Conservation (phyloP, 2,113 vertebrate species). For the Lepisosteus osseus region DNA sequence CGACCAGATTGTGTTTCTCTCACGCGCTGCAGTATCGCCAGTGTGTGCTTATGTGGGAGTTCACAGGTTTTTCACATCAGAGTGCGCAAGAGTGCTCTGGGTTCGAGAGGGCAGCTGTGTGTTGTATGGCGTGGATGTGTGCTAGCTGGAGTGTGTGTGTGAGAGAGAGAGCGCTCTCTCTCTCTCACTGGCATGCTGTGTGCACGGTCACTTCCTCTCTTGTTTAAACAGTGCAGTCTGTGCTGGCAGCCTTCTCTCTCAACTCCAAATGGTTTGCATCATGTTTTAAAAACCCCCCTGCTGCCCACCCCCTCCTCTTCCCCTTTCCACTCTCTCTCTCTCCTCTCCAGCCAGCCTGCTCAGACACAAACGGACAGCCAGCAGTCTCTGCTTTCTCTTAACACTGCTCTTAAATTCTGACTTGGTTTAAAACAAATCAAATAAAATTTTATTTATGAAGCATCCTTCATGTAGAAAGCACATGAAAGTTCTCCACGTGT, state of each 20-base stretch:
- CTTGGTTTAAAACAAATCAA: too few relatives aligned
- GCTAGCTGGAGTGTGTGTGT: conserved; percentile 11
- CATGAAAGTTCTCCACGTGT: too few relatives aligned
- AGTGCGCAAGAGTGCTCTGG: too few relatives aligned
- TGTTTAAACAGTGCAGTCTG: conserved; percentile 99
- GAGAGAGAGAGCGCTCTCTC: conserved; percentile 62
- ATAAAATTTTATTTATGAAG: too few relatives aligned
- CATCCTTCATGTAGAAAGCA: too few relatives aligned
- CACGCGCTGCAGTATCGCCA: too few relatives aligned
- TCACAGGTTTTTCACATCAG: too few relatives aligned
- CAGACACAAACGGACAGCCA: not conserved
- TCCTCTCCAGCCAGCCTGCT: conserved; percentile 33
- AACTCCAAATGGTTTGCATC: conserved; percentile 99
- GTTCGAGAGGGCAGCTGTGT: conserved; percentile 30
- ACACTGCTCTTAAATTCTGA: too few relatives aligned
- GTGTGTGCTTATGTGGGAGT: too few relatives aligned
- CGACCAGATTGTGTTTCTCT: too few relatives aligned
- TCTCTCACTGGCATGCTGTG: conserved; percentile 90
- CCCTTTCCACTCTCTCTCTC: conserved; percentile 23
- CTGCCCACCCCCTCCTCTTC: conserved; percentile 50
- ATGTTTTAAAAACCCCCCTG: conserved; percentile 87
- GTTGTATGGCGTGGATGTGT: not conserved
- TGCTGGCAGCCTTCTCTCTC: conserved; percentile 90
- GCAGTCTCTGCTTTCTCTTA: too few relatives aligned
- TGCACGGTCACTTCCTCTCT: conserved; percentile 99